Conservation (phyloP, 2,797 vertebrate species). For the Hyperoplus immaculatus region DNA sequence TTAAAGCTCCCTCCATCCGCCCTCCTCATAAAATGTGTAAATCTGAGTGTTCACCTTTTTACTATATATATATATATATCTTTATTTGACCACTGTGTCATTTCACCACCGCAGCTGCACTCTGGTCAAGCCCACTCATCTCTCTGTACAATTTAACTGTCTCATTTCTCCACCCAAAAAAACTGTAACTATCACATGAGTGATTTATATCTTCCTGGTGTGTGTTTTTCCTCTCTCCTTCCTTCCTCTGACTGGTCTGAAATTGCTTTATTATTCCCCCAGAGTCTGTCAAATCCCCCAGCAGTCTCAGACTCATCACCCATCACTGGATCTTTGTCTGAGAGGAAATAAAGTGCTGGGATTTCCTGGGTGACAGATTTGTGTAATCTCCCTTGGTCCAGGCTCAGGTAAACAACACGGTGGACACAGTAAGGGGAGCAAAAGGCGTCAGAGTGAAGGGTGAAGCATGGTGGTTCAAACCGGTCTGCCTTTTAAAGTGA, state of each 20-base stretch:
- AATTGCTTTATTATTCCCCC: slow-evolving; percentile 87
- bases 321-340: slow-evolving; percentile 81
- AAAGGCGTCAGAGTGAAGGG: slow-evolving; percentile 25
- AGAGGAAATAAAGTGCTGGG: slow-evolving; percentile 83
- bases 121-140: slow-evolving; percentile 63
- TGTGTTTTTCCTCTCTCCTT: slow-evolving; percentile 66
- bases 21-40: slow-evolving; percentile 34
- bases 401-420: slow-evolving; percentile 48
- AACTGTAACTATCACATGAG: slow-evolving; percentile 59
- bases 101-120: slow-evolving; percentile 32
- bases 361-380: slow-evolving; percentile 82
- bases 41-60: slow-evolving; percentile 24
- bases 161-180: slow-evolving; percentile 68
- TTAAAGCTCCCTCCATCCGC: slow-evolving; percentile 1
- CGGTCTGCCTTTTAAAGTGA: slow-evolving; percentile 67
- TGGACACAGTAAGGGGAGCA: slow-evolving; percentile 56
- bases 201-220: slow-evolving; percentile 79
- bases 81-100: slow-evolving; percentile 53
- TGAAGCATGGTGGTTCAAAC: slow-evolving; percentile 7
- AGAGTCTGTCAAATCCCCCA: slow-evolving; percentile 79
- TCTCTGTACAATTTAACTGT: slow-evolving; percentile 73
- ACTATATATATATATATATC: slow-evolving; percentile 43
- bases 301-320: slow-evolving; percentile 82
- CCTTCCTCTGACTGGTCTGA: slow-evolving; percentile 76
- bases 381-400: slow-evolving; percentile 76